Evolutionary conservation across 2,888 invertebrate species (phyloP), one percentile per base, ranked within the genome.

Genomic region (Diaperis boleti): DNA sequence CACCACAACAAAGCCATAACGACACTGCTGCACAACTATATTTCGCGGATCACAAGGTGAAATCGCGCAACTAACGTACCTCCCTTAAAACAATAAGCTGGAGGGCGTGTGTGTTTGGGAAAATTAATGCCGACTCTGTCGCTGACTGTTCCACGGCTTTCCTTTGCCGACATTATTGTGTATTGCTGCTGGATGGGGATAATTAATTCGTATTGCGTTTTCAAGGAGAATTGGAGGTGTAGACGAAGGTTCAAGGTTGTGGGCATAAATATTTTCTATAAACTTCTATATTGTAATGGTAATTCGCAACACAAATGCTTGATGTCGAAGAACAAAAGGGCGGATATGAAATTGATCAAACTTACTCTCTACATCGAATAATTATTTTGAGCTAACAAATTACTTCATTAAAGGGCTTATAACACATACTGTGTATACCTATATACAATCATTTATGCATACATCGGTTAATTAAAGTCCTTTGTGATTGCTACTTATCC

Each of bases 1-100:
- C 52, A 15, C 61, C 61, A 50, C 61, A 54, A 54, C 61, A 61
- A 61, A 61, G 61, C 61, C 60, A 41, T 56, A 55, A 61, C 50
- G 42, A 60, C n/a, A n/a, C 59, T 35, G 14, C 14, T 33, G 59
- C 44, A 42, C 31, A 42, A 52, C 52, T 60, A 52, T 60, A 60
- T 52, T 60, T 60, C 59, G 49, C 41, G 44, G 35, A 60, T 60
- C 59, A 44, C 50, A 47, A 59, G 49, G 49, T 49, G 59, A 47
- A 59, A 49, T 59, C 49, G 47, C 47, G 39, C 49, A 39, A 17
- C 41, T 45, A 56, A 44, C 31, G 14, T 17, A 17, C 31, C 54
- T 26, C 14, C 56, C 35, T 56, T 37, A 45, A 56, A 56, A 56
- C 56, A 56, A 56, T 56, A 37, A 59, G 49, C 59, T 14, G 14